Conservation (phyloP, 2,888 invertebrate species). For the Agriopis aurantiaria region DNA sequence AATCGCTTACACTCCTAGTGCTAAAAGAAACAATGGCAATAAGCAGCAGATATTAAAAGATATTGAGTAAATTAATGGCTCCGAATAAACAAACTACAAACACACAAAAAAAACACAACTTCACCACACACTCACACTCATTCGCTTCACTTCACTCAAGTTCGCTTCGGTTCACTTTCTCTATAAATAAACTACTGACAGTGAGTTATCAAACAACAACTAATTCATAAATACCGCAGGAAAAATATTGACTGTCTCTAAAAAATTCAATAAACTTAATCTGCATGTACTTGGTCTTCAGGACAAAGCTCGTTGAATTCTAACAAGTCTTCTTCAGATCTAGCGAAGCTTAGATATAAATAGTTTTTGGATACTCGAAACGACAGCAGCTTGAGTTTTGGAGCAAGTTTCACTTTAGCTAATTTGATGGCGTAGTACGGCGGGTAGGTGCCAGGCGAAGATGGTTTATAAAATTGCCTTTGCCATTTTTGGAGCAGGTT, state of each 20-base stretch:
- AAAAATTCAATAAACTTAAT: neutral
- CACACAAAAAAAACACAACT: no score
- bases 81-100: no score
- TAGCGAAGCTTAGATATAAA: slow-evolving; percentile 70
- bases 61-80: no score
- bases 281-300: slow-evolving; percentile 42
- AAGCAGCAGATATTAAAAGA: no score
- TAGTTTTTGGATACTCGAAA: slow-evolving; percentile 74
- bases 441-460: slow-evolving; percentile 31
- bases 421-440: slow-evolving; percentile 61
- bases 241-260: neutral
- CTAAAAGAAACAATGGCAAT: neutral
- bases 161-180: no score
- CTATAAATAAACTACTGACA: no score
- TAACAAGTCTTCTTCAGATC: slow-evolving; percentile 62
- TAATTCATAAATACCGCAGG: neutral
- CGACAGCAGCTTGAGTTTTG: slow-evolving; percentile 64
- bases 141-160: no score
- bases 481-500: slow-evolving; percentile 47
- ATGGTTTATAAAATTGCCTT: slow-evolving; percentile 16
- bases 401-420: slow-evolving; percentile 63
- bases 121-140: no score
- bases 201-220: neutral
- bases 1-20: neutral
- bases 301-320: slow-evolving; percentile 68